Conservation (phyloP, 2,888 invertebrate species). For the Agrenia bidenticulata region DNA sequence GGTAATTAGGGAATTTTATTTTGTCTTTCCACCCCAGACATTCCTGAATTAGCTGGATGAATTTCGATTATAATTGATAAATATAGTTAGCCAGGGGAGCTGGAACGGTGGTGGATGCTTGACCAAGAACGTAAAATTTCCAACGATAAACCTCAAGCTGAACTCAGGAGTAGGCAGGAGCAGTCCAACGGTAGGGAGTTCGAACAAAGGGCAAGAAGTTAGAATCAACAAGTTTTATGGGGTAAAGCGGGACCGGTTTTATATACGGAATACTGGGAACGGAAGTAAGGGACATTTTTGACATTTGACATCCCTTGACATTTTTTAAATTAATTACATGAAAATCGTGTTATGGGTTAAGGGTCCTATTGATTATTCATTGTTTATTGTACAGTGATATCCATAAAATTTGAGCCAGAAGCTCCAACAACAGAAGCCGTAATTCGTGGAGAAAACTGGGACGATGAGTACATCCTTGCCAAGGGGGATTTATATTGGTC, state of each 20-base stretch:
- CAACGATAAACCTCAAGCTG: background rate
- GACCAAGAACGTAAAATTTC: background rate
- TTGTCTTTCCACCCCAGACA: background rate
- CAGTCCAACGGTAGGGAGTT: too few relatives aligned
- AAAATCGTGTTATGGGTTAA: too few relatives aligned
- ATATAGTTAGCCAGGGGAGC: background rate
- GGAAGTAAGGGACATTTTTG: conserved; percentile 31
- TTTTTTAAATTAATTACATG: conserved; percentile 15
- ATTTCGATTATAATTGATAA: too few relatives aligned
- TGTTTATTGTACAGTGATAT: conserved; percentile 11
- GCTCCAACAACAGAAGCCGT: conserved; percentile 26
- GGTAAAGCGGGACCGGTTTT: conserved; percentile 37
- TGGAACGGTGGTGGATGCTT: background rate
- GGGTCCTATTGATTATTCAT: background rate
- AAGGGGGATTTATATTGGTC: conserved; percentile 32
- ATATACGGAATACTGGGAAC: conserved; percentile 31
- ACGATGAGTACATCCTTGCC: conserved; percentile 37
- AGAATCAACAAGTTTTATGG: conserved; percentile 38
- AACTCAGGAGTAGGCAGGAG: too few relatives aligned
- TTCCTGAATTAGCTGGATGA: too few relatives aligned
- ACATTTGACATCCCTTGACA: too few relatives aligned
- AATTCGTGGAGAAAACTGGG: conserved; percentile 38
- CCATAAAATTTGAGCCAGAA: conserved; percentile 24
- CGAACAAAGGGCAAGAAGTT: background rate
- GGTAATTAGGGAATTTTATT: background rate